Evolutionary conservation across 1,140 invertebrate species (phyloP).

Genomic region (Ruditapes philippinarum): DNA sequence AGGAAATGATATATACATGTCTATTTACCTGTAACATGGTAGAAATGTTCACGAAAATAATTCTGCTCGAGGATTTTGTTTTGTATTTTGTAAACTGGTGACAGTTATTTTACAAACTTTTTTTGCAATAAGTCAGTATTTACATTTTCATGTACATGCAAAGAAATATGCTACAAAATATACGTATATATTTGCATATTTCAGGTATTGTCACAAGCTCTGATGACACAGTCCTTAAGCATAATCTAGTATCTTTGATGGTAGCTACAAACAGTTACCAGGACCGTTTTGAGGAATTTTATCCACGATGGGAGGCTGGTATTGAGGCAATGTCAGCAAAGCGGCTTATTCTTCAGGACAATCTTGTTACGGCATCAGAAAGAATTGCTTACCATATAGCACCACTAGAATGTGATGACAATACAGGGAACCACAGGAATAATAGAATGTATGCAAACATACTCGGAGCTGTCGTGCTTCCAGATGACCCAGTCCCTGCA

Average conservation of each 20-base stretch:
- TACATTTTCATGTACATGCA: too few relatives aligned
- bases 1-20: too few relatives aligned
- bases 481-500: constrained; percentile 49
- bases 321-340: constrained; percentile 75
- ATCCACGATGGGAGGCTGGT: constrained; percentile 72
- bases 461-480: constrained; percentile 71
- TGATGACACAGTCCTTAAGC: constrained; percentile 60
- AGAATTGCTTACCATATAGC: constrained; percentile 74
- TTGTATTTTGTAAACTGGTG: too few relatives aligned
- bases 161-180: too few relatives aligned
- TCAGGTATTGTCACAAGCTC: constrained; percentile 76
- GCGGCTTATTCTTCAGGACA: constrained; percentile 73
- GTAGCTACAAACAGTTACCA: constrained; percentile 74
- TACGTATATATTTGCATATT: too few relatives aligned
- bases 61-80: too few relatives aligned
- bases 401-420: constrained; percentile 70
- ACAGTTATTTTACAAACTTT: too few relatives aligned
- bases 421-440: constrained; percentile 67
- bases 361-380: constrained; percentile 81
- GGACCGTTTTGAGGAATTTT: constrained; percentile 68
- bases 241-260: constrained; percentile 78
- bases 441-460: constrained; percentile 71
- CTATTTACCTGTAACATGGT: too few relatives aligned
- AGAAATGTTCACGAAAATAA: too few relatives aligned
- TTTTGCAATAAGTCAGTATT: too few relatives aligned